These are phyloP conservation scores for Eupithecia insigniata DNA, from an alignment of 2,888 invertebrate genomes.

Conservation along the genomic window DNA sequence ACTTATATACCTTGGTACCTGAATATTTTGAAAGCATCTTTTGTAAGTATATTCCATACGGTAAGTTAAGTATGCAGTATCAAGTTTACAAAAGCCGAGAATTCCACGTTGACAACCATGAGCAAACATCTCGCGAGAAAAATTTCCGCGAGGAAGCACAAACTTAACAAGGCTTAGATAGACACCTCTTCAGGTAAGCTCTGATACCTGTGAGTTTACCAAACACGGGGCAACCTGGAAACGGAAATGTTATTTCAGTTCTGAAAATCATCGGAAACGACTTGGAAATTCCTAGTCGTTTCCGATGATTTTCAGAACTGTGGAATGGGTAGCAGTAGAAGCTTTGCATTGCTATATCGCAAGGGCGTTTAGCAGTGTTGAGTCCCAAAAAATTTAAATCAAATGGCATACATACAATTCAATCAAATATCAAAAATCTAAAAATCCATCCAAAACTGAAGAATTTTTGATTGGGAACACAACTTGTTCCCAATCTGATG, in stretches of 20 bases:
- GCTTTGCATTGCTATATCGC: neutral
- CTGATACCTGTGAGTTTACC: conserved; percentile 43
- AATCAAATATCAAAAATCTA: too few relatives aligned
- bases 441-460: too few relatives aligned
- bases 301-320: conserved; percentile 9
- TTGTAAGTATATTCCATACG: conserved; percentile 14
- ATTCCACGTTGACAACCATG: conserved; percentile 47
- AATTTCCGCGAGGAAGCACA: conserved; percentile 66
- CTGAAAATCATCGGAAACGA: conserved; percentile 8
- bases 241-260: conserved; percentile 20
- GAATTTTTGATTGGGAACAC: too few relatives aligned
- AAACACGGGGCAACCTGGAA: conserved; percentile 32
- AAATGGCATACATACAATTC: neutral
- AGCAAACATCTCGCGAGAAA: conserved; percentile 47
- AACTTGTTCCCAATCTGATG: too few relatives aligned
- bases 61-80: conserved; percentile 22
- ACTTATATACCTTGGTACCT: conserved; percentile 10
- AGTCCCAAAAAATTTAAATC: neutral
- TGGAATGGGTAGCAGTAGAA: neutral
- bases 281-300: neutral
- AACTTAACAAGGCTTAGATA: conserved; percentile 70
- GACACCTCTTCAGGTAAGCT: conserved; percentile 55
- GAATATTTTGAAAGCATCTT: conserved; percentile 17
- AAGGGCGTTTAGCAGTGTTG: neutral
- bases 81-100: conserved; percentile 41